Evolutionary conservation across 2,113 vertebrate species (phyloP).

Genomic region (Labeo rohita): DNA sequence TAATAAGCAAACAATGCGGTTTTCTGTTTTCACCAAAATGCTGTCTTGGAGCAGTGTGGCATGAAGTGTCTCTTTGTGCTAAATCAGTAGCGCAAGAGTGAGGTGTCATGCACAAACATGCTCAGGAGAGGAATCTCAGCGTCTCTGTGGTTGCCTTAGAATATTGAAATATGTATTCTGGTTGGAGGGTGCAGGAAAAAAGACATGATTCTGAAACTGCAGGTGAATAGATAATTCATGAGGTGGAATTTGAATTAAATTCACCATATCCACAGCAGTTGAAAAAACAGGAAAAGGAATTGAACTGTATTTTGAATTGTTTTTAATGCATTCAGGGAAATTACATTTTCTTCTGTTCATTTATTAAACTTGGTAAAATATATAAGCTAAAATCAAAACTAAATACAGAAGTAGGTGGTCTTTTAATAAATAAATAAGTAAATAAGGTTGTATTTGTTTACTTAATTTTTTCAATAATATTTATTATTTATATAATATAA

Average conservation of each 20-base stretch:
- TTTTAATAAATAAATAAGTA: no score
- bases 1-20: conserved; percentile 29
- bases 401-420: no score
- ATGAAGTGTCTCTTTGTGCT: conserved; percentile 1
- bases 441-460: no score
- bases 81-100: conserved; percentile 3
- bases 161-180: not conserved
- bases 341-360: no score
- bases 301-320: not conserved
- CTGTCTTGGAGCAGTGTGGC: conserved; percentile 2
- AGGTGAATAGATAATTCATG: not conserved
- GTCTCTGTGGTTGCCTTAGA: not conserved
- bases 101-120: conserved; percentile 21
- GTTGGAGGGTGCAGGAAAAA: not conserved
- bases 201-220: not conserved
- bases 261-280: not conserved
- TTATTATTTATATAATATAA: no score
- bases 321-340: no score
- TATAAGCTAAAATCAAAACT: no score
- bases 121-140: not conserved
- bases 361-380: no score
- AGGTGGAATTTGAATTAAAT: not conserved
- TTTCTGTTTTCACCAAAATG: conserved; percentile 27
- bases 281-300: not conserved
- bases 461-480: no score